Evolutionary conservation across 2,113 vertebrate genomes (phyloP).

Genomic region (Lasiurus cinereus): DNA sequence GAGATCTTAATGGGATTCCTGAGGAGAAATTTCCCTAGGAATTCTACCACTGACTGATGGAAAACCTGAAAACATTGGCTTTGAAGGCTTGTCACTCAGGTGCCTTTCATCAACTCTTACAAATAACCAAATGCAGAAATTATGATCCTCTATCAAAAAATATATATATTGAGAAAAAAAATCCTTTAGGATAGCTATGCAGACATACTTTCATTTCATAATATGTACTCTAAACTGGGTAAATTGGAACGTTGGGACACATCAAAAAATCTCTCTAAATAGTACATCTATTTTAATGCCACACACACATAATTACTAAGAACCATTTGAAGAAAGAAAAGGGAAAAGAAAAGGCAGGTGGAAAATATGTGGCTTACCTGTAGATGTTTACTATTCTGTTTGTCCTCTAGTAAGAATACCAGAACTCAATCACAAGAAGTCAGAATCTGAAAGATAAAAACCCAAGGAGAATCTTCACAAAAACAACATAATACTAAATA

Average conservation of each 20-base stretch:
- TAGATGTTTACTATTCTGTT: background rate
- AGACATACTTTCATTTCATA: conserved; percentile 4
- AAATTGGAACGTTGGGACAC: background rate
- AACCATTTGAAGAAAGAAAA: background rate
- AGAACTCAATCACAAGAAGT: conserved; percentile 26
- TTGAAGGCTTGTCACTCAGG: conserved; percentile 6
- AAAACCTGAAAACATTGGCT: conserved; percentile 20
- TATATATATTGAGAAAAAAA: conserved; percentile 30
- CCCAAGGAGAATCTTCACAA: background rate
- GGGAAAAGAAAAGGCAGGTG: background rate
- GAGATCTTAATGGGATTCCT: conserved; percentile 14
- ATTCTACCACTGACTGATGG: background rate
- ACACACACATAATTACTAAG: background rate
- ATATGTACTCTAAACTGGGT: background rate
- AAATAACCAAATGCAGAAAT: conserved; percentile 59
- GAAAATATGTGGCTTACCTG: background rate
- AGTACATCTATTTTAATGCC: background rate
- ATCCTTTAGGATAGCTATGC: background rate
- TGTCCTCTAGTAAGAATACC: background rate
- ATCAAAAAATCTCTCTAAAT: conserved; percentile 6
- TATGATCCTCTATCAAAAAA: conserved; percentile 15
- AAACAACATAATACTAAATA: background rate
- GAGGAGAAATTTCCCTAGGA: background rate
- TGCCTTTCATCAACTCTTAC: conserved; percentile 57
- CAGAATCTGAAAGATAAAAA: conserved; percentile 51